Evolutionary conservation across 2,888 invertebrate genomes (phyloP), one percentile per base, ranked within the genome.

Genomic region (Oegoconia quadripuncta): DNA sequence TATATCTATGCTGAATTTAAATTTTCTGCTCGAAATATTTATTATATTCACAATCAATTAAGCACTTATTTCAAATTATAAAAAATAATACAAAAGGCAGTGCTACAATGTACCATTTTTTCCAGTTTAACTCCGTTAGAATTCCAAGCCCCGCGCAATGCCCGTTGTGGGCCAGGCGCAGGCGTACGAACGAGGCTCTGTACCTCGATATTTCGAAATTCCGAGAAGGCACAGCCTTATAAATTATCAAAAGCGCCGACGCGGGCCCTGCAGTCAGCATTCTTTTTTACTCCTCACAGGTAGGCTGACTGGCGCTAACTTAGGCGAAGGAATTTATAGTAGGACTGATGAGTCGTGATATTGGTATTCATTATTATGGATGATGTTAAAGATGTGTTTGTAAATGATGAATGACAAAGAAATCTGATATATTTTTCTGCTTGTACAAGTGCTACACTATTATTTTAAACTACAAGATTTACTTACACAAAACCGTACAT

Each of bases 161-260:
- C n/a, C n/a, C n/a, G n/a, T n/a, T n/a, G n/a, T n/a, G n/a, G n/a
- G n/a, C n/a, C n/a, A n/a, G n/a, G n/a, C n/a, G n/a, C n/a, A n/a
- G n/a, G n/a, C n/a, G n/a, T n/a, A n/a, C n/a, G n/a, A n/a, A 16
- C 66, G 74, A 56, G 73, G 74, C 74, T n/a, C n/a, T n/a, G n/a
- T 74, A 75, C 77, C 82, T 76, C 67, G 74, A 80, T 82, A 86
- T 87, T 87, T 86, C 82, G 83, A 81, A 86, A 87, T 86, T 86
- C 86, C 74, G 69, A 79, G 86, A 86, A 83, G 84, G 84, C 74
- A 78, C 70, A 77, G 76, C 82, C 84, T 86, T 84, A 84, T 86
- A 86, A 86, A 86, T 84, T 83, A 84, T 87, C 86, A 86, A 87
- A 87, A 84, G 86, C 73, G 83, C 86, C 87, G 87, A 79, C 86